Evolutionary conservation across 2,888 invertebrate species (phyloP), one percentile per base, ranked within the genome.

Genomic region (Zaprionus obscuricornis): DNA sequence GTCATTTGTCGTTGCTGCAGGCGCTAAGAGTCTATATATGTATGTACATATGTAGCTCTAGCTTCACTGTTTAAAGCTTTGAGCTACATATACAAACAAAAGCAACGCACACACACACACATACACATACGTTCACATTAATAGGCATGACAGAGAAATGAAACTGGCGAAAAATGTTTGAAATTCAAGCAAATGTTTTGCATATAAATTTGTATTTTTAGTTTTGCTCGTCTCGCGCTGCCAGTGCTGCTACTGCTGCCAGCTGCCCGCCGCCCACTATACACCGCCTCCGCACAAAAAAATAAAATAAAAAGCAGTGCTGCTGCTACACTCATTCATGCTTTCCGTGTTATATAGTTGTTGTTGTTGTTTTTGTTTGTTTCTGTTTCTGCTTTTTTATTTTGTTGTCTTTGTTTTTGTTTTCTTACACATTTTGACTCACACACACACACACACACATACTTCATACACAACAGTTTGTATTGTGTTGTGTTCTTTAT

Each of bases 171-270:
- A 65, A 71, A 74, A 70, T 71, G 60, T 74, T 70, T 62, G 64
- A 77, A 65, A 74, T 71, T 77, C 62, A 76, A 71, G 67, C 73
- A 77, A 76, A 67, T 64, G 64, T 67, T 77, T 75, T 75, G 78
- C 77, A 77, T 75, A 74, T 75, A 77, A 77, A 75, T 77, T 67
- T 50, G 59, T 75, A 77, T 77, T 75, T 75, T 66, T 66, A 65
- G 64, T 60, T 56, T 45, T 51, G 31, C 49, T 43, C 17, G 40
- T 36, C 39, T 39, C 22, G 24, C 14, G 6, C 37, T 6, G 33
- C 33, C 24, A 16, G 5, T 22, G 22, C 7, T 7, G 4, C 5
- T 22, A 4, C 22, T 22, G 5, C 22, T 22, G 22, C 22, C 22
- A 6, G 22, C 7, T 22, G 5, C 7, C 5, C 7, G 4, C 22